Percentiles rank a stretch among this genome's conserved stretches.
Conservation (phyloP, 1,140 invertebrate genomes). For the Lycorma delicatula region DNA sequence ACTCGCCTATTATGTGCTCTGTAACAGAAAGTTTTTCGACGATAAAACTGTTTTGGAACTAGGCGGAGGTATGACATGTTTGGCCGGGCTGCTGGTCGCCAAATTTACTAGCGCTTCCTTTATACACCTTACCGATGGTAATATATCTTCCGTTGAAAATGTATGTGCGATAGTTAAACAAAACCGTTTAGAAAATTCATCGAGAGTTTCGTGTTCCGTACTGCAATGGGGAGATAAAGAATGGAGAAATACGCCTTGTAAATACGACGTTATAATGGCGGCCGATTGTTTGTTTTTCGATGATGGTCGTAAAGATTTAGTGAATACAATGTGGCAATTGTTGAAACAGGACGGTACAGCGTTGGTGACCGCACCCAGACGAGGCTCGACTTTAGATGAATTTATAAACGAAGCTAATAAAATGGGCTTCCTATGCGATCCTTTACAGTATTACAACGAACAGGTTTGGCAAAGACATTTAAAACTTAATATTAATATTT, state of each 20-base stretch:
- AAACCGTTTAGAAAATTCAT: constrained; percentile 41
- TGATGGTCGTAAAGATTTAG: constrained; percentile 59
- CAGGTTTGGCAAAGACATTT: constrained; percentile 57
- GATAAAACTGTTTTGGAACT: constrained; percentile 64
- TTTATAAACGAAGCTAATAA: constrained; percentile 53
- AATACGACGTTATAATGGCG: constrained; percentile 65
- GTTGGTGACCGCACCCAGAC: constrained; percentile 65
- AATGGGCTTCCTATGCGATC: constrained; percentile 47
- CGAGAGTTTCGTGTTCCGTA: constrained; percentile 35
- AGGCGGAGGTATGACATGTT: constrained; percentile 78
- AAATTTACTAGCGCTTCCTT: constrained; percentile 50
- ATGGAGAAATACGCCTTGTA: constrained; percentile 21
- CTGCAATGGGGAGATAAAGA: constrained; percentile 39
- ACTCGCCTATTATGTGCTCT: constrained; percentile 61
- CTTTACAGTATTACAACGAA: constrained; percentile 50
- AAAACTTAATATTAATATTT: constrained; percentile 44
- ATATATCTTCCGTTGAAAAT: constrained; percentile 66
- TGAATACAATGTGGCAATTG: constrained; percentile 57
- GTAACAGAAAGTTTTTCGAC: constrained; percentile 50
- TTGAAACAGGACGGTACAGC: constrained; percentile 55
- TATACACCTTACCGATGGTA: constrained; percentile 69
- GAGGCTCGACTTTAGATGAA: constrained; percentile 59
- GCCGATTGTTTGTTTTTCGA: constrained; percentile 82
- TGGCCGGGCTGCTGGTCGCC: constrained; percentile 66
- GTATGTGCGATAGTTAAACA: constrained; percentile 52